Conservation (phyloP, 2,888 invertebrate species). For the Philhelius pedissequus region DNA sequence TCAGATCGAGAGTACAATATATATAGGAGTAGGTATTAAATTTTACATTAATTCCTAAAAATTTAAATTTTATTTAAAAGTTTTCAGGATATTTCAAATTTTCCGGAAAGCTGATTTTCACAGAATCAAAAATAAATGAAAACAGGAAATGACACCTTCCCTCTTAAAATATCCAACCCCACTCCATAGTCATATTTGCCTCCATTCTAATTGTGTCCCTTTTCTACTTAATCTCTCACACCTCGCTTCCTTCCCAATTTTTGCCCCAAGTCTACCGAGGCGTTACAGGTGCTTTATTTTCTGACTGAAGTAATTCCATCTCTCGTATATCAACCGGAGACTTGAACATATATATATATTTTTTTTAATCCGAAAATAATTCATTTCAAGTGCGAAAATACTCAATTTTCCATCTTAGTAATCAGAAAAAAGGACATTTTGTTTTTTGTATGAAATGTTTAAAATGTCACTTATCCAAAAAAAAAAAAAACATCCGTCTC, state of each 20-base stretch:
- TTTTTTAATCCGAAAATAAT: background rate
- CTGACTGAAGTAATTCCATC: background rate
- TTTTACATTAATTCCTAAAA: too few relatives aligned
- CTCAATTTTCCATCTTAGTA: background rate
- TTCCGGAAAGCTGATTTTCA: too few relatives aligned
- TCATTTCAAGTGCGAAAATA: background rate
- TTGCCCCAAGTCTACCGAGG: background rate
- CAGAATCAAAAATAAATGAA: too few relatives aligned
- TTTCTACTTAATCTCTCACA: background rate
- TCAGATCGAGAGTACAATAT: too few relatives aligned
- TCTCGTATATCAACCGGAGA: background rate
- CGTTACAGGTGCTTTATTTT: constrained; percentile 6
- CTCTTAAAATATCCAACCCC: background rate
- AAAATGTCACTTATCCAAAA: background rate
- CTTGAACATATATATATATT: background rate
- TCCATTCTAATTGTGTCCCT: background rate
- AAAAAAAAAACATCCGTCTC: background rate
- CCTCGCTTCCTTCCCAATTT: background rate
- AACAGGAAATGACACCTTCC: background rate
- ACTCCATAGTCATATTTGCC: too few relatives aligned
- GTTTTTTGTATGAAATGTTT: background rate
- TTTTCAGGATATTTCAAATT: too few relatives aligned
- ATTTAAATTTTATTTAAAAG: too few relatives aligned
- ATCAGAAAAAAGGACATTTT: background rate
- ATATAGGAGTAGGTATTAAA: too few relatives aligned